These are phyloP conservation scores for Sakesphorus luctuosus DNA, from an alignment of 2,113 vertebrate genomes.

Conservation along the genomic window DNA sequence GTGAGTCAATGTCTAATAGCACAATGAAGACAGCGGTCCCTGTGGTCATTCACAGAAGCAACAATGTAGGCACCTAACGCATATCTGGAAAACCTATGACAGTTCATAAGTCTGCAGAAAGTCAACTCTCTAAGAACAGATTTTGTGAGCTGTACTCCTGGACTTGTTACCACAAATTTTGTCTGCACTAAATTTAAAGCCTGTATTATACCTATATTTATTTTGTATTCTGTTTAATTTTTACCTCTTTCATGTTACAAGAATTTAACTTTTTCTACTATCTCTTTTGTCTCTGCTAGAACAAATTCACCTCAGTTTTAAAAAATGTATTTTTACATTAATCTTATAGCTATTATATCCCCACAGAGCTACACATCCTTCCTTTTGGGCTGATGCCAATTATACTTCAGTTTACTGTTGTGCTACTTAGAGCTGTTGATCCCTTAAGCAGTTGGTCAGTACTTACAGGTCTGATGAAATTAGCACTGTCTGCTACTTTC, in stretches of 20 bases:
- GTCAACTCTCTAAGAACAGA: not conserved
- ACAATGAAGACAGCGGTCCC: not conserved
- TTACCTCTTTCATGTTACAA: not conserved
- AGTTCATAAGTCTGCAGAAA: not conserved
- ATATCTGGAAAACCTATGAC: not conserved
- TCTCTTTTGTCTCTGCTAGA: not conserved
- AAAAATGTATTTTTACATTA: not conserved
- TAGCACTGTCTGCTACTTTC: not conserved
- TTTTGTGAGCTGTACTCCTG: not conserved
- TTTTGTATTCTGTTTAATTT: not conserved
- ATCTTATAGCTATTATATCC: not conserved
- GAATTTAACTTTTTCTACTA: not conserved
- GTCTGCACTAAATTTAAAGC: not conserved
- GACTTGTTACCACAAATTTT: not conserved
- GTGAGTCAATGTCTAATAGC: not conserved
- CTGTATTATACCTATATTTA: not conserved
- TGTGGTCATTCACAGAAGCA: not conserved
- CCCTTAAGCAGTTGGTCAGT: not conserved
- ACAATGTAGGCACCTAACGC: not conserved
- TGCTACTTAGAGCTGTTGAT: not conserved
- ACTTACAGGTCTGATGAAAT: slow-evolving; percentile 10
- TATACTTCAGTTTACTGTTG: not conserved
- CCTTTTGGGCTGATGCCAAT: not conserved
- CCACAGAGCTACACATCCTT: not conserved
- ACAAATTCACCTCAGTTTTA: not conserved